phyloP scores from a whole-genome alignment of 1,140 invertebrate genomes.

The Calephelis virginiensis region DNA sequence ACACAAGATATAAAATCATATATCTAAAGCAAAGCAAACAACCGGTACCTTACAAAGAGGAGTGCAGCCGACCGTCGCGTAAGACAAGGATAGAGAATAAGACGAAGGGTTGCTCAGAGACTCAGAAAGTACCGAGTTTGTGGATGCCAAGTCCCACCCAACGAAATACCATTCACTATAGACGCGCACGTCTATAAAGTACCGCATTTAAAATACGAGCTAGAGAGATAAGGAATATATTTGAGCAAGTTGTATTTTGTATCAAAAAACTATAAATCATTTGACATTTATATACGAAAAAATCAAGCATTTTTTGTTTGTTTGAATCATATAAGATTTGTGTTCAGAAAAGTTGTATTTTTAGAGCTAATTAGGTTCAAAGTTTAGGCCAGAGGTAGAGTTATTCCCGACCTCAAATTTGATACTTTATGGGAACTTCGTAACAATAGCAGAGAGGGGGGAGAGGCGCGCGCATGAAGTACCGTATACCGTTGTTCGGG shows the following conservation, averaged over 20 bases:
- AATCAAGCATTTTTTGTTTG: conserved; percentile 62
- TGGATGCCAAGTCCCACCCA: conserved; percentile 28
- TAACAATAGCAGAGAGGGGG: conserved; percentile 79
- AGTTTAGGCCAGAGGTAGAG: conserved; percentile 69
- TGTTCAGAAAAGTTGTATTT: conserved; percentile 22
- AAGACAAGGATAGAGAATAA: conserved; percentile 78
- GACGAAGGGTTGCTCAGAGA: conserved; percentile 79
- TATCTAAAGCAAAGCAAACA: not conserved
- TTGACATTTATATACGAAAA: conserved; percentile 51
- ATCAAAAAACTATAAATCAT: conserved; percentile 19
- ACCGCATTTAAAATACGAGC: conserved; percentile 75
- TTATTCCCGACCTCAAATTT: conserved; percentile 55
- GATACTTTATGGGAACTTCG: conserved; percentile 71
- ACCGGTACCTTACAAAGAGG: conserved; percentile 51
- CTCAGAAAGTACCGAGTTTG: conserved; percentile 68
- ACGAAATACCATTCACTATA: conserved; percentile 61
- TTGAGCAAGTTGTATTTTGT: conserved; percentile 35
- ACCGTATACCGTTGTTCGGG: conserved; percentile 57
- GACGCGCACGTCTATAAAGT: conserved; percentile 72
- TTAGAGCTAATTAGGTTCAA: conserved; percentile 41
- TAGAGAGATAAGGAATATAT: conserved; percentile 77
- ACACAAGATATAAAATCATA: conserved; percentile 10
- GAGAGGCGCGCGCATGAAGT: conserved; percentile 72
- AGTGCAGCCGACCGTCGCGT: conserved; percentile 69
- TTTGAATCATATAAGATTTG: conserved; percentile 39